Evolutionary conservation across 1,140 invertebrate species (phyloP).

Genomic region (Magallana angulata): DNA sequence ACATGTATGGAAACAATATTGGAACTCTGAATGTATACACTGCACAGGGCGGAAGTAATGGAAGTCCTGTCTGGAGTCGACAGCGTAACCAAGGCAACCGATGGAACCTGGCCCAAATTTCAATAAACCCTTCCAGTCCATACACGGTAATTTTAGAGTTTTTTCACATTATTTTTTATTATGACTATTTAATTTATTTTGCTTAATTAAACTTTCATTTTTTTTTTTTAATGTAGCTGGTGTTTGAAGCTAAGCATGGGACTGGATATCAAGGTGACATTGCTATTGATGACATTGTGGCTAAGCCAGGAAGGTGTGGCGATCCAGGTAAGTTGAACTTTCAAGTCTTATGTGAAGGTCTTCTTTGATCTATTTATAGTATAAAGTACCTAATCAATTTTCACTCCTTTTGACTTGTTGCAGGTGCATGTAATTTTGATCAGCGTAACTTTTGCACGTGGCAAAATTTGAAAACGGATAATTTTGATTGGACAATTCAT

Average conservation of each 20-base stretch:
- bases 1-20: conserved; percentile 85
- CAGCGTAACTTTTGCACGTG: conserved; percentile 67
- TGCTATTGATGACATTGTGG: conserved; percentile 74
- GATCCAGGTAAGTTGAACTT: conserved; percentile 41
- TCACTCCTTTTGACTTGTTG: conserved; percentile 20
- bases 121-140: conserved; percentile 50
- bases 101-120: conserved; percentile 69
- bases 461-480: conserved; percentile 65
- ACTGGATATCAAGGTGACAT: conserved; percentile 70
- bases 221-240: conserved; percentile 44
- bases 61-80: conserved; percentile 64
- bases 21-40: conserved; percentile 68
- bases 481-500: conserved; percentile 72
- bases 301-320: conserved; percentile 61
- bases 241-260: conserved; percentile 62
- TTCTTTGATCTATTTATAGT: not conserved
- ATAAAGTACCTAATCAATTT: too few species aligned
- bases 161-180: not conserved
- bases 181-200: not conserved
- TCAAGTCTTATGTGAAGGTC: not conserved
- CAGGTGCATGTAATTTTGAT: conserved; percentile 71
- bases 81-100: conserved; percentile 73
- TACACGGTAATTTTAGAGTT: conserved; percentile 50
- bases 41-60: conserved; percentile 52
- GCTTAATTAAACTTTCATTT: not conserved